Evolutionary conservation across 92 coral and sea anemone genomes (phyloP).

Genomic region (Phenganax stokvisi): DNA sequence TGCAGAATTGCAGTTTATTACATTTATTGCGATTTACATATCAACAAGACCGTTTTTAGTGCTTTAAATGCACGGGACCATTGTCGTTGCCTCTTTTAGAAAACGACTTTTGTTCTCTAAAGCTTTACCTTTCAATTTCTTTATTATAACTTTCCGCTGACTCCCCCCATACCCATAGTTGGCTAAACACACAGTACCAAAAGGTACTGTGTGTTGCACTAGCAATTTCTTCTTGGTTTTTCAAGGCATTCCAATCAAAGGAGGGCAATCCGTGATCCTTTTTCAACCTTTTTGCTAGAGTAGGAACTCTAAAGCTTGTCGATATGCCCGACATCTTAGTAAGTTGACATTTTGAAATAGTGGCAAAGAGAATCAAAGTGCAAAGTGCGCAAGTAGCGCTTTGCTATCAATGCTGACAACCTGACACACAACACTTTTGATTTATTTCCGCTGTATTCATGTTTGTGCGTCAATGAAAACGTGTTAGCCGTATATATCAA

Average conservation of each 20-base stretch:
- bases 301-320: neutral
- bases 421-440: no score
- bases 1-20: no score
- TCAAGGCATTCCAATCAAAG: neutral
- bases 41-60: neutral
- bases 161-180: neutral
- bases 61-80: neutral
- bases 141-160: neutral
- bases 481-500: no score
- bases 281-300: neutral
- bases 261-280: conserved; percentile 1
- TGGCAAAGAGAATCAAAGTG: no score
- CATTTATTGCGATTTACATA: no score
- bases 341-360: no score
- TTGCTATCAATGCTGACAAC: no score
- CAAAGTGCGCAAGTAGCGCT: no score
- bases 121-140: neutral
- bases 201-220: neutral
- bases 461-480: no score
- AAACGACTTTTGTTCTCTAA: neutral
- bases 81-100: conserved; percentile 3
- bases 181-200: neutral
- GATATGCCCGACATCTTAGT: neutral
- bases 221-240: neutral
- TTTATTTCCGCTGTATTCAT: no score